phyloP scores from a whole-genome alignment of 2,888 invertebrate genomes.

The Acleris literana region DNA sequence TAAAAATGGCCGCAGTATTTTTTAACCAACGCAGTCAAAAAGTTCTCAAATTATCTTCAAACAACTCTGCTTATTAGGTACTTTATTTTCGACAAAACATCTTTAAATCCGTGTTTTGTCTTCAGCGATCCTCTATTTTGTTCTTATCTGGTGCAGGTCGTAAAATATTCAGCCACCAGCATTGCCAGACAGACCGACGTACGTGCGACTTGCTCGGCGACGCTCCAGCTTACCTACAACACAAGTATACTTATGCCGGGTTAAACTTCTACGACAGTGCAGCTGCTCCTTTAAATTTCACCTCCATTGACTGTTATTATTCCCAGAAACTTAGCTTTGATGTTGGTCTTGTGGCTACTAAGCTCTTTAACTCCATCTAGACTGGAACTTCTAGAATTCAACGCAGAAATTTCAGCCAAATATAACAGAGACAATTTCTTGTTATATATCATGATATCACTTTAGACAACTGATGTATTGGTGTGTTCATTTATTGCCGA shows the following conservation, averaged over 20 bases:
- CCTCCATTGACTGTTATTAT: constrained; percentile 23
- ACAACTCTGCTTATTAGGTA: too few species aligned
- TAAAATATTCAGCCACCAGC: constrained; percentile 40
- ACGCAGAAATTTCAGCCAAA: background rate
- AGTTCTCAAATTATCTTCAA: too few species aligned
- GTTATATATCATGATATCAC: background rate
- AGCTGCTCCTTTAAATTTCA: constrained; percentile 27
- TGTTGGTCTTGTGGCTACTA: constrained; percentile 1
- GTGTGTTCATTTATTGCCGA: constrained; percentile 6
- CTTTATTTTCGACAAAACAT: background rate
- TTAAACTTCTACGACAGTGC: constrained; percentile 20
- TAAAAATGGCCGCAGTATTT: too few species aligned
- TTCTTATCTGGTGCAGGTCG: constrained; percentile 42
- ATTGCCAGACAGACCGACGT: constrained; percentile 10
- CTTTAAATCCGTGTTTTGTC: constrained; percentile 10
- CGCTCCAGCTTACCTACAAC: background rate
- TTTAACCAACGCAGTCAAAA: too few species aligned
- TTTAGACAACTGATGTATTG: background rate
- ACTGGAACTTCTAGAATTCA: constrained; percentile 11
- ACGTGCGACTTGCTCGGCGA: constrained; percentile 8
- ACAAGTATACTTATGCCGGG: constrained; percentile 7
- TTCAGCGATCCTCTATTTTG: constrained; percentile 39
- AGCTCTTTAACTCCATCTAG: constrained; percentile 7
- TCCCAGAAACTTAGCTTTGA: constrained; percentile 22
- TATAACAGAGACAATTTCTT: background rate